phyloP scores from a whole-genome alignment of 2,888 invertebrate species.

The Ennomos erosarius region DNA sequence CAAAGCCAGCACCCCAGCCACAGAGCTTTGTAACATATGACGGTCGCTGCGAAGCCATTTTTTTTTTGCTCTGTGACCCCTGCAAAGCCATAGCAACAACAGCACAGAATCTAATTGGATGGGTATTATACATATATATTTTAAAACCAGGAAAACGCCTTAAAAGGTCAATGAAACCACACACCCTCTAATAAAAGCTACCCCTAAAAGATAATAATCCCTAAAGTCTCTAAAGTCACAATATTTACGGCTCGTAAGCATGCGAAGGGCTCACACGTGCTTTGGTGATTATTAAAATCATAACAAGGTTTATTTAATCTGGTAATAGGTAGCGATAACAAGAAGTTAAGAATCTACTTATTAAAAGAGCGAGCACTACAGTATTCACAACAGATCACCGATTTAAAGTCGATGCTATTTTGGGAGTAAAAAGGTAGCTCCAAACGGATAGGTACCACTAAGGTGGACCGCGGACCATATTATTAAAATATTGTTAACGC shows the following conservation, averaged over 20 bases:
- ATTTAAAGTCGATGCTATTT: too few relatives aligned
- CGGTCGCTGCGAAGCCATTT: too few relatives aligned
- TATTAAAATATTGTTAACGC: too few relatives aligned
- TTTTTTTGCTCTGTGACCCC: too few relatives aligned
- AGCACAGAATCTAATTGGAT: slow-evolving; percentile 36
- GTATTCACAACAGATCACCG: too few relatives aligned
- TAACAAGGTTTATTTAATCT: slow-evolving; percentile 24
- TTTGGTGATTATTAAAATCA: slow-evolving; percentile 32
- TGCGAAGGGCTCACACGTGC: slow-evolving; percentile 57
- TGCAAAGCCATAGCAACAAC: slow-evolving; percentile 9
- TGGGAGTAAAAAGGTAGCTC: too few relatives aligned
- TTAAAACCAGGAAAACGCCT: slow-evolving; percentile 44
- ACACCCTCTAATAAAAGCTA: slow-evolving; percentile 56
- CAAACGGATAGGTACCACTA: too few relatives aligned
- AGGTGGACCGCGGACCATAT: too few relatives aligned
- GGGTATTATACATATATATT: too few relatives aligned
- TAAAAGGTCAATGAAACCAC: slow-evolving; percentile 59
- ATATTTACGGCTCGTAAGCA: slow-evolving; percentile 70
- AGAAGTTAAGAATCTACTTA: too few relatives aligned
- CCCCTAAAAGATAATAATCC: slow-evolving; percentile 55
- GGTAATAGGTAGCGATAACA: background rate
- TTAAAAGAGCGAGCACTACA: too few relatives aligned
- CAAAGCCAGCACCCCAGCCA: background rate
- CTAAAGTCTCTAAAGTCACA: slow-evolving; percentile 57
- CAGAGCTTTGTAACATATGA: too few relatives aligned